Base-by-base conservation (phyloP, 2,797 vertebrate species). In the Thalassophryne amazonica region DNA sequence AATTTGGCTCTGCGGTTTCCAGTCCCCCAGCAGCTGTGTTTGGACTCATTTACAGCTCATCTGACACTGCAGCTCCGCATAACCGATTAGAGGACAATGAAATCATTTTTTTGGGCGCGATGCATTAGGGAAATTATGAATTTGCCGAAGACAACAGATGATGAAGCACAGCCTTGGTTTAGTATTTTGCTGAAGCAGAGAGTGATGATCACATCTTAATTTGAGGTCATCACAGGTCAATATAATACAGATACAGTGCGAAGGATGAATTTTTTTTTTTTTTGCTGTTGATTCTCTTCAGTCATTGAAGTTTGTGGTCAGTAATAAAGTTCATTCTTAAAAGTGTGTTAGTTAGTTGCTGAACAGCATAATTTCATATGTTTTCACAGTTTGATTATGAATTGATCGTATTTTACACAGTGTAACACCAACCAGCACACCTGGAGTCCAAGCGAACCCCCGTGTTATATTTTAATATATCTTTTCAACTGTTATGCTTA, bases 1-100 rank as follows among this genome's bases (percentile, higher is more conserved):
- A 82, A 50, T 72, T 69, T 66, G 69, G 75, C 72, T 73, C 50
- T 46, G 17, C 16, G 36, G 70, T 82, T 83, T 78, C 76, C 69
- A 65, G 76, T 73, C 77, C n/a, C 63, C 60, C 59, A 50, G 53
- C 77, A 87, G 87, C 76, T 85, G 84, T 70, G 71, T 72, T 81
- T 94, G 89, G 85, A 93, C 89, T 92, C 88, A 86, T 91, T 91
- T 89, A 71, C 76, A 89, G 80, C 87, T 64, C 47, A 86, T 87
- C 82, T 82, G 90, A 91, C 84, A 87, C 81, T 59, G 86, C 69
- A 55, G 64, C 64, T 69, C 34, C 10, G 87, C 66, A 76, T 77
- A 80, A 85, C 80, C 82, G 70, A 86, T 75, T 64, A 60, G 69
- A 73, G 62, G 57, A 81, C 77, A 81, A 68, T 80, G 74, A 78